Conservation (phyloP, 2,888 invertebrate genomes). For the Chrysomela aeneicollis region DNA sequence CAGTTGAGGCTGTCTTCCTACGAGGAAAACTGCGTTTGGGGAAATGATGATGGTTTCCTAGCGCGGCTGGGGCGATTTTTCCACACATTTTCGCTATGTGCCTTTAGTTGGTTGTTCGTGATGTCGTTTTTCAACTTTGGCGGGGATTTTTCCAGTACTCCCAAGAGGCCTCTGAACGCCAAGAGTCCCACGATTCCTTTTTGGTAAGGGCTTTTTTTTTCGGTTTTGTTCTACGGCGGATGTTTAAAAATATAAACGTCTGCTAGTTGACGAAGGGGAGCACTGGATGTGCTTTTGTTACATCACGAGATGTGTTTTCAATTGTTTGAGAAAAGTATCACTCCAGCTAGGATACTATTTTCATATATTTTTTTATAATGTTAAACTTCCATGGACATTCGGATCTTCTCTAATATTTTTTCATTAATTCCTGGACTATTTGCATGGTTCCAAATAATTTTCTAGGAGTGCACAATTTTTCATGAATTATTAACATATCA, state of each 20-base stretch:
- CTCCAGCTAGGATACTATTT: too few relatives aligned
- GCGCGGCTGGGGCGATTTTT: background rate
- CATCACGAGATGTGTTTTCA: conserved; percentile 17
- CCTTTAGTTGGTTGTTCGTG: conserved; percentile 25
- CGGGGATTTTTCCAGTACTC: conserved; percentile 48
- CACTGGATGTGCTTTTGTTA: conserved; percentile 10
- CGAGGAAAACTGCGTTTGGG: too few relatives aligned
- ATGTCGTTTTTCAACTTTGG: conserved; percentile 54
- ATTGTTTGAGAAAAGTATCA: too few relatives aligned
- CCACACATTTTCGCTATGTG: background rate
- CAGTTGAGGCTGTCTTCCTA: too few relatives aligned
- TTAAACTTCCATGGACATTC: too few relatives aligned
- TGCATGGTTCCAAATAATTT: too few relatives aligned
- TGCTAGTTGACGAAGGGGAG: background rate
- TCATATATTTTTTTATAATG: too few relatives aligned
- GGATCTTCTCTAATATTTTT: too few relatives aligned
- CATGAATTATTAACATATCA: too few relatives aligned
- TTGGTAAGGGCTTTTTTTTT: conserved; percentile 52
- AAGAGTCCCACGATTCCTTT: conserved; percentile 56
- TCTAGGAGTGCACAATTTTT: too few relatives aligned
- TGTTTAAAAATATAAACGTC: conserved; percentile 21
- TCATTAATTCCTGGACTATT: too few relatives aligned
- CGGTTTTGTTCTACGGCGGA: conserved; percentile 19
- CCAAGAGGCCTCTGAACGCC: conserved; percentile 52
- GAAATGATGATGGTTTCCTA: background rate